Evolutionary conservation across 2,113 vertebrate species (phyloP).

Genomic region (Hemiprocne comata): DNA sequence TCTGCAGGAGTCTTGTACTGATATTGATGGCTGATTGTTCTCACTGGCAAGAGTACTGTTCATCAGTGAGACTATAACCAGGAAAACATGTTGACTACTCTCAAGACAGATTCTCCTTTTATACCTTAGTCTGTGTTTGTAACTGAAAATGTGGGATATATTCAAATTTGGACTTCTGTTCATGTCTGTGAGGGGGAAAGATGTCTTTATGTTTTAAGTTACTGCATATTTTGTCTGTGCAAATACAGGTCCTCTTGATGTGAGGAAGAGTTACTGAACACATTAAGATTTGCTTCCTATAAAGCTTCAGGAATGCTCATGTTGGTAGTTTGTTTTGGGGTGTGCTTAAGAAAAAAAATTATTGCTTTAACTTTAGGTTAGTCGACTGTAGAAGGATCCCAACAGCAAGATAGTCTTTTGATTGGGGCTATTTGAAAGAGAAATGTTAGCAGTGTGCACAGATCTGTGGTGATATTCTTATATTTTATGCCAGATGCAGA

Average conservation of each 20-base stretch:
- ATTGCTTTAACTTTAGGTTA: not conserved
- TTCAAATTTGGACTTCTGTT: slow-evolving; percentile 4
- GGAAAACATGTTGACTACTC: not conserved
- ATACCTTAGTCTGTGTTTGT: not conserved
- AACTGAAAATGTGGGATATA: not conserved
- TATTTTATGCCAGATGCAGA: not conserved
- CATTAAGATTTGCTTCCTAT: not conserved
- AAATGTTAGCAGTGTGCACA: not conserved
- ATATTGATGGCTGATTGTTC: slow-evolving; percentile 1
- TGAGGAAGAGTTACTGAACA: not conserved
- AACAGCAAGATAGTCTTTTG: not conserved
- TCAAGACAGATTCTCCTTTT: slow-evolving; percentile 4
- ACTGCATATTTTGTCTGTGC: not conserved
- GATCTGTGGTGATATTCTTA: not conserved
- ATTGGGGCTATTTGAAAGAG: not conserved
- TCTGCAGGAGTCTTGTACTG: not conserved
- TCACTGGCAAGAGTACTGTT: not conserved
- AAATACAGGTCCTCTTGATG: not conserved
- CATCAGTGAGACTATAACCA: not conserved
- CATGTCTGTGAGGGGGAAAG: not conserved
- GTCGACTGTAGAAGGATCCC: not conserved
- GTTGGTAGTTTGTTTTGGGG: not conserved
- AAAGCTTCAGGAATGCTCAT: not conserved
- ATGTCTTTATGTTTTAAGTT: not conserved
- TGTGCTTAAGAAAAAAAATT: not conserved